Evolutionary conservation across 1,140 invertebrate genomes (phyloP), one percentile per base, ranked within the genome.

Genomic region (Drosophila bifasciata): DNA sequence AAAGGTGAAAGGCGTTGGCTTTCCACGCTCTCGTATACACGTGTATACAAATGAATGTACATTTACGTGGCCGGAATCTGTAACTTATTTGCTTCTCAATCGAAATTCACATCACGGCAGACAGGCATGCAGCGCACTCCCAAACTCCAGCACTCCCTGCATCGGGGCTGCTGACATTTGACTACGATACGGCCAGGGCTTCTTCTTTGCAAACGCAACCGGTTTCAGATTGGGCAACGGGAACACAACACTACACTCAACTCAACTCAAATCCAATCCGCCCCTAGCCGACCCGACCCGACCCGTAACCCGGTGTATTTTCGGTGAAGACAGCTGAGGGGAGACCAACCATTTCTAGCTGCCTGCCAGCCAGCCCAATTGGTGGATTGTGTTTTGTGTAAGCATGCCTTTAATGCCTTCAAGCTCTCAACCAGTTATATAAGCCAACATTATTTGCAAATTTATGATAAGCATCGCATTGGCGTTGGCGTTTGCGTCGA

Each of bases 371-470:
- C 28, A 46, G 59, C 19, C 32, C 32, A 36, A 36, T 13, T 13
- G 32, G 32, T 36, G 32, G 11, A 5, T 36, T 36, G 32, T 36
- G 1, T 8, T 8, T 19, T 16, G 53, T 48, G 39, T 45, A 62
- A 62, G 13, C 52, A n/a, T 32, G 15, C 19, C 45, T 40, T 43
- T 36, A 32, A 28, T 17, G 36, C 21, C 46, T 25, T 19, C 39
- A 49, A 19, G 45, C 32, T 39, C 46, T 40, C 63, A 67, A 62
- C 56, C 68, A 51, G 57, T 79, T 80, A 80, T 80, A 80, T 80
- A 79, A 79, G 59, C 48, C 56, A 46, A 55, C 64, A 79, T 79
- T 79, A 79, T 64, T 79, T 71, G 76, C 77, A 70, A 80, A 79
- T 75, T 79, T 79, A 64, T 75, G 58, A 75, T 70, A 63, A 79